Evolutionary conservation across 2,888 invertebrate genomes (phyloP).

Genomic region (Cantharis rufa): DNA sequence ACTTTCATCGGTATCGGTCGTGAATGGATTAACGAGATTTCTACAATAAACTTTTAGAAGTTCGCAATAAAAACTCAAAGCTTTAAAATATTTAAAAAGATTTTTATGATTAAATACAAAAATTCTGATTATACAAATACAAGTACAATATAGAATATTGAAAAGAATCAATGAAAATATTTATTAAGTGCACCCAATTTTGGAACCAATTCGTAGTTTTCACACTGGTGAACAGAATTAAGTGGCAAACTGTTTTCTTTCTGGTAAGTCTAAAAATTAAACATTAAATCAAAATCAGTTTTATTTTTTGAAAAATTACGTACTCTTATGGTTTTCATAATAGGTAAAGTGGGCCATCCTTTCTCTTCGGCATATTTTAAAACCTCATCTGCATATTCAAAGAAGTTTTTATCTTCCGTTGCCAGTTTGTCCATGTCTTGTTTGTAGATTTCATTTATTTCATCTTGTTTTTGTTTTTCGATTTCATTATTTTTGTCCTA

Average conservation of each 20-base stretch:
- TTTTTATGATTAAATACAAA: not conserved
- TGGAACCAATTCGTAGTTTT: not conserved
- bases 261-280: constrained; percentile 16
- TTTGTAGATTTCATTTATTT: not conserved
- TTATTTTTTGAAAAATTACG: constrained; percentile 22
- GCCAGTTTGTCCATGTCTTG: constrained; percentile 46
- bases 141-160: not conserved
- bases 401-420: constrained; percentile 59
- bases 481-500: not conserved
- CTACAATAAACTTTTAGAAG: too few species aligned
- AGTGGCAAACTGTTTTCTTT: constrained; percentile 13
- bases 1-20: too few species aligned
- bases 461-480: not conserved
- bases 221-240: not conserved
- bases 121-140: not conserved
- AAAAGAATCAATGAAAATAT: not conserved
- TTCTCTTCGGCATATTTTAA: constrained; percentile 55
- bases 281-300: not conserved
- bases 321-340: constrained; percentile 57
- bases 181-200: not conserved
- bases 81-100: not conserved
- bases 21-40: too few species aligned
- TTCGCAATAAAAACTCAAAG: not conserved
- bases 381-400: constrained; percentile 58
- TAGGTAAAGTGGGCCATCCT: constrained; percentile 55